Evolutionary conservation across 1,140 invertebrate genomes (phyloP).

Genomic region (Solenopsis fugax): DNA sequence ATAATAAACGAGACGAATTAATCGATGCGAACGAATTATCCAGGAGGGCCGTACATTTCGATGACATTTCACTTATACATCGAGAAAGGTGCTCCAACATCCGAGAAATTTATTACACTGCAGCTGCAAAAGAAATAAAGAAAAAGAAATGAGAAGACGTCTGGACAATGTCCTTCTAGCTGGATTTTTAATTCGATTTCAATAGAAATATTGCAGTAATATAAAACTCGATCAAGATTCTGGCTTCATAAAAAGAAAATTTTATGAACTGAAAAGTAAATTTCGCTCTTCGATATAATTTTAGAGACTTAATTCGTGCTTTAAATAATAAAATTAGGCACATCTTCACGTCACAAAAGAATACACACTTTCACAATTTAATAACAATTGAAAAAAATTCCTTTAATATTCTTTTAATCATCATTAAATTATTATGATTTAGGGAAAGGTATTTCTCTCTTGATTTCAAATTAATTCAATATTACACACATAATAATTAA

Average conservation of each 20-base stretch:
- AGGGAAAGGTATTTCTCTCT: too few relatives aligned
- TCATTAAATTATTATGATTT: too few relatives aligned
- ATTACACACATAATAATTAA: too few relatives aligned
- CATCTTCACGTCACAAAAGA: neutral
- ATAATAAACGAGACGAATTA: conserved; percentile 67
- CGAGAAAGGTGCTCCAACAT: conserved; percentile 7
- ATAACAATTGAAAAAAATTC: neutral
- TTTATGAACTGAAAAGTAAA: neutral
- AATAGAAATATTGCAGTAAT: neutral
- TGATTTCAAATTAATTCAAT: too few relatives aligned
- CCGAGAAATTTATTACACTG: neutral
- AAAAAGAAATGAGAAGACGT: neutral
- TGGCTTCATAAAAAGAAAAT: neutral
- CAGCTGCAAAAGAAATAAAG: neutral
- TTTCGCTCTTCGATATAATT: neutral
- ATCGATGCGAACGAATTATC: conserved; percentile 70
- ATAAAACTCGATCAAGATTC: neutral
- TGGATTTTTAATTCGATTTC: neutral
- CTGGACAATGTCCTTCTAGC: neutral
- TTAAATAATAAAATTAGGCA: neutral
- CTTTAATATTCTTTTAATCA: neutral
- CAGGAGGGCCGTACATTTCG: conserved; percentile 40
- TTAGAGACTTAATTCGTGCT: neutral
- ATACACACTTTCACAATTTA: neutral
- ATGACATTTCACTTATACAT: neutral